A percentile compares a stretch with the other conserved stretches of the same genome.
Evolutionary conservation across 2,888 invertebrate species (phyloP).

Genomic region (Periphyllus acericola): DNA sequence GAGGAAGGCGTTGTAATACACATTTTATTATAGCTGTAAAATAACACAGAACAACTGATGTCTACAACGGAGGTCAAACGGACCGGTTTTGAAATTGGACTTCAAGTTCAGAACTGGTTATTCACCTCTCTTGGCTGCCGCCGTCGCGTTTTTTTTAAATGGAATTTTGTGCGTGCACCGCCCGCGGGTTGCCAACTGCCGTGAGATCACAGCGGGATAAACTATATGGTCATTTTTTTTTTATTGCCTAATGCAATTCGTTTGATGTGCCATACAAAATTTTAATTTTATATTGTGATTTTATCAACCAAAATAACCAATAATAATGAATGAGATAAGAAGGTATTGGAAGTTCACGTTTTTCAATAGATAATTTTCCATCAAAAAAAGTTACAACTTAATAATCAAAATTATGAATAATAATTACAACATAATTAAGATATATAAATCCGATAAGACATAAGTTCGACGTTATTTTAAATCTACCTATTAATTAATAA

Average conservation of each 20-base stretch:
- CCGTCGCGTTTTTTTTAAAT: constrained; percentile 27
- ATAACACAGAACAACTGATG: constrained; percentile 26
- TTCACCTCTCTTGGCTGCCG: constrained; percentile 45
- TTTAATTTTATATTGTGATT: background rate
- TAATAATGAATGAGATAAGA: background rate
- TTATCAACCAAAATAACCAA: constrained; percentile 4
- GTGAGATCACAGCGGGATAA: constrained; percentile 26
- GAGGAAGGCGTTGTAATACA: constrained; percentile 40
- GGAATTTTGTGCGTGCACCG: constrained; percentile 51
- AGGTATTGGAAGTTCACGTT: background rate
- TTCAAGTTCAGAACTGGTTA: constrained; percentile 62
- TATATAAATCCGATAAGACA: too few species aligned
- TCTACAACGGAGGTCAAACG: constrained; percentile 50
- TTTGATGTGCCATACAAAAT: background rate
- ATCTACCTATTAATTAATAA: too few species aligned
- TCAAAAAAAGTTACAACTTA: too few species aligned
- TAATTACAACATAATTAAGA: background rate
- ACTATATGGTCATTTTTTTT: constrained; percentile 49
- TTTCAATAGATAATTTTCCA: background rate
- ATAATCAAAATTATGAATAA: background rate
- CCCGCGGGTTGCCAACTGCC: constrained; percentile 40
- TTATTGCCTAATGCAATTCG: background rate
- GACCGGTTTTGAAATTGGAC: constrained; percentile 60
- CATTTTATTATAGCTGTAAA: constrained; percentile 58
- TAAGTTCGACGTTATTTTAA: too few species aligned